Base-by-base conservation (phyloP, 2,797 vertebrate genomes). In the Megaceryle alcyon region DNA sequence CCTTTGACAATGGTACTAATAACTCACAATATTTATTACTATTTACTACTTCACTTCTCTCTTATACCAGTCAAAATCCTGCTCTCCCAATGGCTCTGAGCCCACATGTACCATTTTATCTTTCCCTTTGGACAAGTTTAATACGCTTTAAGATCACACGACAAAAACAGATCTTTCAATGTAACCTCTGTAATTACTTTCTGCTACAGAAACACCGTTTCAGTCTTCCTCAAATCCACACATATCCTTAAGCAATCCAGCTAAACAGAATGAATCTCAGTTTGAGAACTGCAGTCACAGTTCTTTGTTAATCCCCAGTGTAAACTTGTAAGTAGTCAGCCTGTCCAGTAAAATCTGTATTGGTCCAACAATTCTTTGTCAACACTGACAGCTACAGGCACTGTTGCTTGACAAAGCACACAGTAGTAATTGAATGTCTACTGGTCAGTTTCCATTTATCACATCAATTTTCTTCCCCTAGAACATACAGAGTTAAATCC, bases 401-500 rank as follows among this genome's bases (percentile, higher is more conserved):
- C 28, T 20, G 8, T 20, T 89, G 56, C 56, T 70, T 82, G 48
- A 63, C 76, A 92, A 84, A 86, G 51, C 86, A 60, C 60, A 35
- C 0, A 0, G 28, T 73, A 48, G 37, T 82, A 92, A 80, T 4
- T 49, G 17, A 82, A 79, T 37, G 22, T 8, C 77, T 78, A 64
- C 53, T 77, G 82, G 88, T 88, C 78, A 86, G 12, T 60, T 92
- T 44, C 53, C 51, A 82, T 90, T 96, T 83, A 79, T 91, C 77
- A 84, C 86, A 83, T 88, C 68, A 35, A 21, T 86, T 95, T 91
- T 81, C 82, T 75, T 85, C 23, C 64, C 91, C 72, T 66, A 84
- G 75, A 88, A 97, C 14, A 73, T 4, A 92, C 6, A 88, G 17
- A 23, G 86, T 92, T 96, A 95, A 97, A 90, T 63, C 33, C 59